Conservation (phyloP, 2,113 vertebrate species). For the Elephas maximus region DNA sequence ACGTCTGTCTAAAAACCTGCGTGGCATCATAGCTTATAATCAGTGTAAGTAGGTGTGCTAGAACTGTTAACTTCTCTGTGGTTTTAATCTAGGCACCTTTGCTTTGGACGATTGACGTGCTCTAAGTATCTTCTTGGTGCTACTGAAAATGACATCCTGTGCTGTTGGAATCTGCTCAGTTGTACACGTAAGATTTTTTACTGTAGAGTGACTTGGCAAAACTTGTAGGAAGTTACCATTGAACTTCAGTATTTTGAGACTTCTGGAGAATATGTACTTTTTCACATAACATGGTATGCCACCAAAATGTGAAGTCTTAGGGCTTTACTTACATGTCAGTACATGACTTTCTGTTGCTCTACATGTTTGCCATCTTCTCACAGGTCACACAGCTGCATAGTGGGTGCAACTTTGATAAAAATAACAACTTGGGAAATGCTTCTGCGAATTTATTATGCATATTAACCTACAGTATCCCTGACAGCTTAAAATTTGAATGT, state of each 20-base stretch:
- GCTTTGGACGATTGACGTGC: constrained; percentile 95
- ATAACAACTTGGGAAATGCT: background rate
- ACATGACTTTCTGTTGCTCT: background rate
- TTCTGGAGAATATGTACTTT: background rate
- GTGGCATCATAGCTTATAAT: rapidly evolving
- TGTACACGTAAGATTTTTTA: constrained; percentile 92
- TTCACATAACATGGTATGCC: background rate
- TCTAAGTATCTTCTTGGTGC: constrained; percentile 96
- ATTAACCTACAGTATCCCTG: background rate
- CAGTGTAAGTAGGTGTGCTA: background rate
- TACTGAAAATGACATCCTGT: constrained; percentile 92
- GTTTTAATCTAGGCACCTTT: constrained; percentile 92
- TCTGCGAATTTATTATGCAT: background rate
- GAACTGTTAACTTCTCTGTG: constrained; percentile 8
- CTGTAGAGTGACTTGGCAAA: background rate
- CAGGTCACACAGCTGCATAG: background rate
- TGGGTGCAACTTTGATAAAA: background rate
- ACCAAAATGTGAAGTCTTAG: background rate
- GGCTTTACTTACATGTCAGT: background rate
- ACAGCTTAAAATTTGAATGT: background rate
- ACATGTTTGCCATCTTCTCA: background rate
- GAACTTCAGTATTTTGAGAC: background rate
- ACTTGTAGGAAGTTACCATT: background rate
- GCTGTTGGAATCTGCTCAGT: constrained; percentile 98
- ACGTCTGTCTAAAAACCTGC: background rate